Evolutionary conservation across 2,113 vertebrate species (phyloP).

Genomic region (Salminus brasiliensis): DNA sequence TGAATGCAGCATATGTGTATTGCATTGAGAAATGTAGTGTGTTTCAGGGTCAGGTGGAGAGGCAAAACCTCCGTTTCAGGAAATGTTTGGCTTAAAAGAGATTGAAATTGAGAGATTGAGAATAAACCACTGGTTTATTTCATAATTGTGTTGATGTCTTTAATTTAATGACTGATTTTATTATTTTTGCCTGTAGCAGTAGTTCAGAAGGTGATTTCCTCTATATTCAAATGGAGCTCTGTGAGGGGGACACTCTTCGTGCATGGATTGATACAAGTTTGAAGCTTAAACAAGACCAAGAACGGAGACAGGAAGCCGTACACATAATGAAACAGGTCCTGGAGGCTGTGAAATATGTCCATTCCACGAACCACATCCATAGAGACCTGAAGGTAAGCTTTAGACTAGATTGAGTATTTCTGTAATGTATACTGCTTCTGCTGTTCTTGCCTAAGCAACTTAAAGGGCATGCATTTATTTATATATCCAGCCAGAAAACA

Average conservation of each 20-base stretch:
- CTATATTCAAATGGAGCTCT: constrained; percentile 81
- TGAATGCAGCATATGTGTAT: too few species aligned
- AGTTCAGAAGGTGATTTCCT: constrained; percentile 52
- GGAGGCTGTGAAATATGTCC: constrained; percentile 71
- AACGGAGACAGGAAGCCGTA: constrained; percentile 57
- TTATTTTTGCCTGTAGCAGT: constrained; percentile 58
- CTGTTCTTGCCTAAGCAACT: background rate
- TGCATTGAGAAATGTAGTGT: too few species aligned
- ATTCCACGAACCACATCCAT: constrained; percentile 68
- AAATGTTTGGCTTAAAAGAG: too few species aligned
- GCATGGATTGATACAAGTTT: constrained; percentile 67
- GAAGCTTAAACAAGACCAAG: constrained; percentile 7
- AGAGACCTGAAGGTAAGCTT: constrained; percentile 75
- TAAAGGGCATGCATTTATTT: background rate
- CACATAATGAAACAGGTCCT: constrained; percentile 61
- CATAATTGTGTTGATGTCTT: background rate
- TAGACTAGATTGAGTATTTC: background rate
- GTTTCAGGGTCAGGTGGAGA: too few species aligned
- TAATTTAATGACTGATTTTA: background rate
- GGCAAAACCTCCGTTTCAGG: too few species aligned
- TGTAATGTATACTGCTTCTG: background rate
- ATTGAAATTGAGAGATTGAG: too few species aligned
- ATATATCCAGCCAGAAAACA: constrained; percentile 84
- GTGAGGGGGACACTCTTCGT: constrained; percentile 64
- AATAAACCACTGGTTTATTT: too few species aligned